Evolutionary conservation across 2,797 vertebrate genomes (phyloP).

Genomic region (Channa striata): DNA sequence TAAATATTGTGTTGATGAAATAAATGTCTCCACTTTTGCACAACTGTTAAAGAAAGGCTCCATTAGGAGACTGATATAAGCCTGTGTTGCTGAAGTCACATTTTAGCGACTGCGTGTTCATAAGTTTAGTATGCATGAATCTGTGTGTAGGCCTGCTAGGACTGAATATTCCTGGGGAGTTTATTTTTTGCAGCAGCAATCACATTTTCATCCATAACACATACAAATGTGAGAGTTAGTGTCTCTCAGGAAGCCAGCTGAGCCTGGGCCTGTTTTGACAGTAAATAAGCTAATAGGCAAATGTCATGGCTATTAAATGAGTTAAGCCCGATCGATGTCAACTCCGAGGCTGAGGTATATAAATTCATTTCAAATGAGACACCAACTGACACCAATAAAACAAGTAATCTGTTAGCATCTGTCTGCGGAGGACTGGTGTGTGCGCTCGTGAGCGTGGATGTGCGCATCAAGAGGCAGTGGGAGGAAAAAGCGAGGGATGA

Average conservation of each 20-base stretch:
- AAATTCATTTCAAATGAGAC: slow-evolving; percentile 78
- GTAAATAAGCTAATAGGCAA: slow-evolving; percentile 80
- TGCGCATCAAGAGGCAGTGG: slow-evolving; percentile 34
- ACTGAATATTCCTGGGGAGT: slow-evolving; percentile 29
- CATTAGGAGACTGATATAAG: not conserved
- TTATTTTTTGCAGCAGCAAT: slow-evolving; percentile 62
- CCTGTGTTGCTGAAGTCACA: not conserved
- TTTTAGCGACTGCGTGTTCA: slow-evolving; percentile 1
- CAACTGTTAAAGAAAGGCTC: not conserved
- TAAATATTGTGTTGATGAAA: too few species aligned
- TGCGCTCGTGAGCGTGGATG: slow-evolving; percentile 7
- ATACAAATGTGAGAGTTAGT: slow-evolving; percentile 57
- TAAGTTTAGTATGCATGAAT: slow-evolving; percentile 9
- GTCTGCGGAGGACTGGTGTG: slow-evolving; percentile 49
- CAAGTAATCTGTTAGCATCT: slow-evolving; percentile 72
- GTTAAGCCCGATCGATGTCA: slow-evolving; percentile 75
- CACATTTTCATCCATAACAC: slow-evolving; percentile 54
- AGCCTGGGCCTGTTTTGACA: slow-evolving; percentile 61
- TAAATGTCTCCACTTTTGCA: too few species aligned
- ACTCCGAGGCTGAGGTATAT: slow-evolving; percentile 68
- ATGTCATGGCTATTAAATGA: slow-evolving; percentile 78
- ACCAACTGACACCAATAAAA: slow-evolving; percentile 76
- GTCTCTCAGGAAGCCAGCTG: slow-evolving; percentile 54
- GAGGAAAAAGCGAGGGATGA: slow-evolving; percentile 61
- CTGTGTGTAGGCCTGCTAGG: slow-evolving; percentile 5